phyloP scores from a whole-genome alignment of 2,888 invertebrate species.

The Prenolepis imparis region DNA sequence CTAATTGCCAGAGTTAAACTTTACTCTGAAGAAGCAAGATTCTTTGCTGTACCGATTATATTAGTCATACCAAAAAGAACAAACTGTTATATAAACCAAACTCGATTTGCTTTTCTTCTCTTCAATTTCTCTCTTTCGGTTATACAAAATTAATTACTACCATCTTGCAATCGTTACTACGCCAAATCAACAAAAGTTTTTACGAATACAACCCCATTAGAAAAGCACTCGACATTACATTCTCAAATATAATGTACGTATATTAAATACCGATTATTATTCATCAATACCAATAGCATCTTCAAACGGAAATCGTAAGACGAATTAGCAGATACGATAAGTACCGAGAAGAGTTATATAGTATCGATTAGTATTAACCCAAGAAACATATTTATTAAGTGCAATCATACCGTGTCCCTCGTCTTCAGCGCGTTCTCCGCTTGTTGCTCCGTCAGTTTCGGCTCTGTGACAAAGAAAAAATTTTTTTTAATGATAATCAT shows the following conservation, averaged over 20 bases:
- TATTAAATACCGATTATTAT: constrained; percentile 31
- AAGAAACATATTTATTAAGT: constrained; percentile 33
- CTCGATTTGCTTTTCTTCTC: background rate
- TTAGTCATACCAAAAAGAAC: constrained; percentile 62
- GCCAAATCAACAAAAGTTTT: constrained; percentile 15
- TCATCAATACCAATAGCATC: background rate
- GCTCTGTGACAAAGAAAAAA: constrained; percentile 75
- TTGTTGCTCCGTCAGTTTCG: constrained; percentile 83
- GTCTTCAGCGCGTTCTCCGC: constrained; percentile 81
- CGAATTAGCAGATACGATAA: constrained; percentile 20
- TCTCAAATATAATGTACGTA: background rate
- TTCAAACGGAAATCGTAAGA: constrained; percentile 17
- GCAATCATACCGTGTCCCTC: constrained; percentile 82
- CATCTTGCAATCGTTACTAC: constrained; percentile 20
- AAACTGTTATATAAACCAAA: background rate
- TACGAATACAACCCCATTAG: constrained; percentile 9
- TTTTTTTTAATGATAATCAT: constrained; percentile 10
- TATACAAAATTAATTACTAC: constrained; percentile 35
- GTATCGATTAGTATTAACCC: constrained; percentile 45
- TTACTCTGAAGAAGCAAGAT: constrained; percentile 64
- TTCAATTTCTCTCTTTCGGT: constrained; percentile 4
- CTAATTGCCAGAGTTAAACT: constrained; percentile 63
- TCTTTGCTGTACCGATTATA: constrained; percentile 61
- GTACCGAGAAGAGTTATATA: constrained; percentile 32
- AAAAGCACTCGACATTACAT: constrained; percentile 33